Conservation (phyloP, 92 coral and sea anemone genomes). For the Phymanthus crucifer region DNA sequence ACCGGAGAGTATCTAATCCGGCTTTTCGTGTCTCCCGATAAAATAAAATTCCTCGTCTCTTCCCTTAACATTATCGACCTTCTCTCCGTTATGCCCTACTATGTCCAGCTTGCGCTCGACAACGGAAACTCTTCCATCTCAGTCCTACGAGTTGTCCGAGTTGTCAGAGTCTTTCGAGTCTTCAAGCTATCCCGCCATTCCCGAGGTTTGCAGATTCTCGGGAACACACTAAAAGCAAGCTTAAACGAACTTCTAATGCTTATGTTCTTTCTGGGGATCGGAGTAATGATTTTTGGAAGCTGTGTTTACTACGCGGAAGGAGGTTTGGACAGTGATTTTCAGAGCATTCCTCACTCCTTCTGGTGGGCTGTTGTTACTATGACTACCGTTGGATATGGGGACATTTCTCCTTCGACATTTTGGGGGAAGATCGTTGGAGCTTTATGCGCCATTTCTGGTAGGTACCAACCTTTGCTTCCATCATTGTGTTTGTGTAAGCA, state of each 20-base stretch:
- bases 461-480: conserved; percentile 18
- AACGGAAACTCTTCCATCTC: conserved; percentile 86
- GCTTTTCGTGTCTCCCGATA: conserved; percentile 79
- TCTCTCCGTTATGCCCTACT: conserved; percentile 89
- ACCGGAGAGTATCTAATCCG: conserved; percentile 91
- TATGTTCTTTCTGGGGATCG: conserved; percentile 91
- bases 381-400: conserved; percentile 99
- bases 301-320: conserved; percentile 99
- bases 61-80: conserved; percentile 92
- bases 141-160: conserved; percentile 97
- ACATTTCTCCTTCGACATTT: conserved; percentile 81
- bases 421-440: conserved; percentile 95
- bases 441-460: conserved; percentile 94
- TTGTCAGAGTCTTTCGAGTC: conserved; percentile 98
- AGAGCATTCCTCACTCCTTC: conserved; percentile 93
- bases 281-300: conserved; percentile 98
- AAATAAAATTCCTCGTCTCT: conserved; percentile 78
- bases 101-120: conserved; percentile 81
- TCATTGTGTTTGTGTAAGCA: neutral
- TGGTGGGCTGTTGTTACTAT: conserved; percentile 99
- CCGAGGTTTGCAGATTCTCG: conserved; percentile 95
- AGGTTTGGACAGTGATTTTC: conserved; percentile 78
- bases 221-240: conserved; percentile 91
- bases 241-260: conserved; percentile 93
- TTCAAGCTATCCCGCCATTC: conserved; percentile 98